Base-by-base conservation (phyloP, 1,140 invertebrate species). In the Drosophila gunungcola region DNA sequence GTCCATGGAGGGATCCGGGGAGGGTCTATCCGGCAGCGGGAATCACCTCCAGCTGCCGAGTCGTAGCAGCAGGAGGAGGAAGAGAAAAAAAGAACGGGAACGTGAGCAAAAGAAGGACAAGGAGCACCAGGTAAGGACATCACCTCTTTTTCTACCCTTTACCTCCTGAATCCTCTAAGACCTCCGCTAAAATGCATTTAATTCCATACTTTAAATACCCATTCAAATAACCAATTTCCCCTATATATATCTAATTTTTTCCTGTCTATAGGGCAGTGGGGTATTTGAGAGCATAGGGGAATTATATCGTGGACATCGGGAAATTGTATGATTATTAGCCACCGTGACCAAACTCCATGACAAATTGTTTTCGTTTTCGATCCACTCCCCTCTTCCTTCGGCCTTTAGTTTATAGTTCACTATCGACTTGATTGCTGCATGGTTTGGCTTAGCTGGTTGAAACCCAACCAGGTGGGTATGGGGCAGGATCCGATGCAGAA, bases 61-160 rank as follows among this genome's bases (percentile, higher is more conserved):
- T 76, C 81, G 88, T 80, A 73, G 91, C 92, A 83, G 93, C 68
- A 77, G 93, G 21, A 77, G 91, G 36, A 86, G 84, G 51, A 93
- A 93, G 58, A 83, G 92, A 38, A 93, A 93, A 91, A 92, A 92
- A 45, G 79, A 86, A 48, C 88, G 91, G 2, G 92, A 92, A 27
- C 92, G 92, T 39, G 92, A 92, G 48, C 91, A 81, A 12, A 78
- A 81, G 42, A 83, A 85, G 46, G 92, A 88, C 21, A 74, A 80
- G 36, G 80, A 89, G 11, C 64, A 72, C 45, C 70, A 86, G 72
- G 83, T 88, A 7, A 74, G 64, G 13, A 13, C n/a, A 9, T 32
- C 29, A 32, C 6, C 6, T 32, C 6, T 32, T 32, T 7, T 32
- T 6, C 29, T 7, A 7, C 29, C 29, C 29, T 6, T 7, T 32